Conservation (phyloP, 2,797 vertebrate genomes). For the Threskiornis aethiopicus region DNA sequence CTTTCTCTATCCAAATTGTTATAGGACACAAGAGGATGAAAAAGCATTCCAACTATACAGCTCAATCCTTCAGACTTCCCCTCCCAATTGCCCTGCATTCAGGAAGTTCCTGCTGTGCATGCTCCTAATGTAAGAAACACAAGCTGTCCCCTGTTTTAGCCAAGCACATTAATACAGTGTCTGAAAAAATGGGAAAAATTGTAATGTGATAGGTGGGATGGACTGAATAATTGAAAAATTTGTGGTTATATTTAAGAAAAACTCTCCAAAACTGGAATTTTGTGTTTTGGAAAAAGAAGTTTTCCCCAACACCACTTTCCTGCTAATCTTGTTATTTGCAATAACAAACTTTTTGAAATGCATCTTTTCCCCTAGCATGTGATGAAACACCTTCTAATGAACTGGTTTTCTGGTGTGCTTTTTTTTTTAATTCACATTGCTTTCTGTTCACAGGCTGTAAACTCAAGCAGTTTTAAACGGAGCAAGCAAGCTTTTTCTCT, state of each 20-base stretch:
- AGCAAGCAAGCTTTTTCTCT: not conserved
- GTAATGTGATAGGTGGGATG: not conserved
- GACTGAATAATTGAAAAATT: not conserved
- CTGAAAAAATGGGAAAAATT: not conserved
- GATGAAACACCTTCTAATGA: not conserved
- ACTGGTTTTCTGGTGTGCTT: not conserved
- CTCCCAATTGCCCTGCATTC: not conserved
- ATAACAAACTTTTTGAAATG: not conserved
- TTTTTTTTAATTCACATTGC: not conserved
- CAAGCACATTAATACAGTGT: not conserved
- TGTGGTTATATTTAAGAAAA: not conserved
- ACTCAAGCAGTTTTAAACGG: not conserved
- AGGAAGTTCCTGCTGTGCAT: conserved; percentile 7
- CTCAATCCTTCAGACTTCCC: not conserved
- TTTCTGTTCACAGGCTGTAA: not conserved
- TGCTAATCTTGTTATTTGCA: not conserved
- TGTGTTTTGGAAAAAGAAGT: not conserved
- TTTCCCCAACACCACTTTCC: not conserved
- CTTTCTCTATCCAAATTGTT: not conserved
- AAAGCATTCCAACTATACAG: not conserved
- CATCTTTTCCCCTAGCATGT: not conserved
- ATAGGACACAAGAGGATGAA: not conserved
- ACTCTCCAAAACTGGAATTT: not conserved
- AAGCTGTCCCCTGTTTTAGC: not conserved
- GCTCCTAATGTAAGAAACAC: not conserved